Conservation (phyloP, 30 jellyfish, hydroid and myxozoan species). For the Chironex yamaguchii region DNA sequence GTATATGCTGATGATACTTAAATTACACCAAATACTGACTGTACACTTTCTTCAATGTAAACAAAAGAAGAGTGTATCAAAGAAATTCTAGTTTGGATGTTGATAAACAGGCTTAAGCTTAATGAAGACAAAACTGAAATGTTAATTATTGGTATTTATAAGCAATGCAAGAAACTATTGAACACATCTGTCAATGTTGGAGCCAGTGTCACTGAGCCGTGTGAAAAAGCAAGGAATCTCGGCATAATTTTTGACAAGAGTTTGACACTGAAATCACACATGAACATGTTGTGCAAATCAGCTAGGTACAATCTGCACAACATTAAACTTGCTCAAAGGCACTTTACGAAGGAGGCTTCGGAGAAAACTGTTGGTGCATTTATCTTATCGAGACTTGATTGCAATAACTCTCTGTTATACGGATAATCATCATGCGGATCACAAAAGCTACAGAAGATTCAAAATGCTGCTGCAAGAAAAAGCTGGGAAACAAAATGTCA, state of each 20-base stretch:
- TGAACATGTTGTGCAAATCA: slow-evolving; percentile 57
- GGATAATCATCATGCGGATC: slow-evolving; percentile 33
- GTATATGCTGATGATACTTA: slow-evolving; percentile 9
- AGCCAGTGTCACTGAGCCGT: slow-evolving; percentile 54
- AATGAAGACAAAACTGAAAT: slow-evolving; percentile 64
- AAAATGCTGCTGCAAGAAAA: slow-evolving; percentile 56
- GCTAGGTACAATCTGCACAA: slow-evolving; percentile 70
- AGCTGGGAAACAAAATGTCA: too few species aligned
- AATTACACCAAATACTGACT: slow-evolving; percentile 12
- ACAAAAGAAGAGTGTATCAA: slow-evolving; percentile 44
- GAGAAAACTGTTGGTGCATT: slow-evolving; percentile 49
- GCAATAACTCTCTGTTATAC: slow-evolving; percentile 24
- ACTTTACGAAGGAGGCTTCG: slow-evolving; percentile 62
- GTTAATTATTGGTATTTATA: slow-evolving; percentile 25
- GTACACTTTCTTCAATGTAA: neutral
- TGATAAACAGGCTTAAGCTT: slow-evolving; percentile 38
- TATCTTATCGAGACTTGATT: slow-evolving; percentile 10
- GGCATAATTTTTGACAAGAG: slow-evolving; percentile 43
- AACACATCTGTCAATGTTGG: slow-evolving; percentile 38
- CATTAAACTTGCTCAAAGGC: slow-evolving; percentile 49
- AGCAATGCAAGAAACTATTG: slow-evolving; percentile 49
- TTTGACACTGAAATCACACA: slow-evolving; percentile 59
- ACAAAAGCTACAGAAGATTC: slow-evolving; percentile 25
- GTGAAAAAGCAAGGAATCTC: slow-evolving; percentile 60
- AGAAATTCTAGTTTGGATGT: slow-evolving; percentile 40